phyloP scores from a whole-genome alignment of 2,797 vertebrate species.

The Sebastes reedi region DNA sequence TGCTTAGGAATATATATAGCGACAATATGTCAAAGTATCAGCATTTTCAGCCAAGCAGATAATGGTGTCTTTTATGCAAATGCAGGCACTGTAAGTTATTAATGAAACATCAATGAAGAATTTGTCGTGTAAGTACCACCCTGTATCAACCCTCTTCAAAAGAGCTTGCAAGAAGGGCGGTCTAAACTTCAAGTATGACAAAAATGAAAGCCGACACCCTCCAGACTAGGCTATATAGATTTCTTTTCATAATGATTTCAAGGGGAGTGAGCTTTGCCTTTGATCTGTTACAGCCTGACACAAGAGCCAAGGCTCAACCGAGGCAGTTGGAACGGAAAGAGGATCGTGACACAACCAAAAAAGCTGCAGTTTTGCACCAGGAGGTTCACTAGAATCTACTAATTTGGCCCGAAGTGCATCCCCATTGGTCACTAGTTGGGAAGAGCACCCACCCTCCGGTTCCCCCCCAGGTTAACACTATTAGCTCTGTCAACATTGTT shows the following conservation, averaged over 20 bases:
- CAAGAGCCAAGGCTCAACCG: not conserved
- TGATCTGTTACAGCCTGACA: conserved; percentile 21
- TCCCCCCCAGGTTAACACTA: too few species aligned
- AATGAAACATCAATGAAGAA: not conserved
- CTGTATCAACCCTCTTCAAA: not conserved
- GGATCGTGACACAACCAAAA: not conserved
- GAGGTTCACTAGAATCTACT: too few species aligned
- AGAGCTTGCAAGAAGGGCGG: not conserved
- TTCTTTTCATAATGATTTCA: conserved; percentile 35
- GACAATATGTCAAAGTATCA: not conserved
- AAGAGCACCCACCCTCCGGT: too few species aligned
- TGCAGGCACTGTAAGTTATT: not conserved
- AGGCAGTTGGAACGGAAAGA: not conserved
- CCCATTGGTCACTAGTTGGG: too few species aligned
- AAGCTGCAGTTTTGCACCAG: too few species aligned
- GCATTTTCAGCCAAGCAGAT: not conserved
- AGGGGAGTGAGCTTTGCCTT: conserved; percentile 30
- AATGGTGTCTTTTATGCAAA: not conserved
- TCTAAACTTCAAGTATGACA: not conserved
- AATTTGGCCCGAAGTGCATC: too few species aligned
- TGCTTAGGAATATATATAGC: not conserved
- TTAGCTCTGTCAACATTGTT: too few species aligned
- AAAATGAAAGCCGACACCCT: conserved; percentile 34
- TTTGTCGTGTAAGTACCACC: not conserved
- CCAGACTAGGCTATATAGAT: conserved; percentile 9